These are phyloP conservation scores for Anthopleura sola DNA, from an alignment of 64 coral and sea anemone species.

Conservation along the genomic window DNA sequence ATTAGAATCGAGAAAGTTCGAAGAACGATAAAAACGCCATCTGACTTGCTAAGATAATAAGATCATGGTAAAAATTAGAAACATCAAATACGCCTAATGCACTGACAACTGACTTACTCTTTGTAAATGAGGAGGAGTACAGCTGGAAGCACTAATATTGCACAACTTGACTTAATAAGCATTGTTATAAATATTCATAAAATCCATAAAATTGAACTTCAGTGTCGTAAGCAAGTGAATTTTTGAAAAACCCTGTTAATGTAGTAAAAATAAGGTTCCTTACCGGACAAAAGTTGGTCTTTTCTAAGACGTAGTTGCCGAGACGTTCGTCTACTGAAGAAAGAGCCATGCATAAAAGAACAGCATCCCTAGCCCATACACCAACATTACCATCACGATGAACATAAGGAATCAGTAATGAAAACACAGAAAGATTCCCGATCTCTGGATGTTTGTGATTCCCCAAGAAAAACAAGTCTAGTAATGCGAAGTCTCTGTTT, in stretches of 20 bases:
- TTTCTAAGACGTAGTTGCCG: constrained; percentile 81
- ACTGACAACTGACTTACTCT: neutral
- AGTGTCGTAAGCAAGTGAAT: neutral
- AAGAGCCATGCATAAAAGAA: constrained; percentile 89
- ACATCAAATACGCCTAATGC: neutral
- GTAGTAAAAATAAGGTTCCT: neutral
- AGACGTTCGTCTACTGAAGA: constrained; percentile 83
- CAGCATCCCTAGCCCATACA: constrained; percentile 77
- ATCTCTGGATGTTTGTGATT: constrained; percentile 69
- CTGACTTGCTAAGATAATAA: neutral
- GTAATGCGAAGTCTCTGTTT: constrained; percentile 83
- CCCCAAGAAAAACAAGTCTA: constrained; percentile 87
- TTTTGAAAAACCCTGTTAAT: neutral
- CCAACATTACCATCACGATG: constrained; percentile 90
- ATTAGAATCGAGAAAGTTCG: neutral
- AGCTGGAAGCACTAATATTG: neutral
- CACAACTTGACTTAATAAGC: neutral
- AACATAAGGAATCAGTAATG: constrained; percentile 83
- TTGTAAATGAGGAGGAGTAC: neutral
- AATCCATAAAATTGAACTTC: neutral
- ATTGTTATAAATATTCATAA: constrained; percentile 3
- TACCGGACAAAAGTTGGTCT: constrained; percentile 97
- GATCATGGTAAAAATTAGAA: neutral
- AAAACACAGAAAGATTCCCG: constrained; percentile 87
- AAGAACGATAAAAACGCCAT: neutral